Base-by-base conservation (phyloP, 2,888 invertebrate species). In the Euzetes globulus region DNA sequence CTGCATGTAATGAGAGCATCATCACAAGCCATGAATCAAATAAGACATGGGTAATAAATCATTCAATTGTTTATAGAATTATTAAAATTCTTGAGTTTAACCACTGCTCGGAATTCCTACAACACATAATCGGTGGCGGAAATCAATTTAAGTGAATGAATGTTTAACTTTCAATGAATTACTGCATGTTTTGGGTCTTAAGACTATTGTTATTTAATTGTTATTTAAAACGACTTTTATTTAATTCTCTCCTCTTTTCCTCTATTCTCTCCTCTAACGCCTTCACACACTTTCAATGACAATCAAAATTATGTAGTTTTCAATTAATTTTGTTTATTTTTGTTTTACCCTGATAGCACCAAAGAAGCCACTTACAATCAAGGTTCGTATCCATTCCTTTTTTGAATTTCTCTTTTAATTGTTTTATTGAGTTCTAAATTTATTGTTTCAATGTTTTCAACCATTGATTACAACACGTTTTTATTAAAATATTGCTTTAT, bases 281-380 rank as follows among this genome's bases (percentile, higher is more conserved):
- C 33, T 70, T 70, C 41, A 70, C 33, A 65, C 11, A 37, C 37
- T 68, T 41, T 45, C 45, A 47, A 70, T 47, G 45, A 70, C 65
- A 41, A 60, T 37, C 63, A 63, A n/a, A 33, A 33, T 13, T n/a
- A n/a, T 33, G 9, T 29, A 27, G 27, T 17, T 27, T 58, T 27
- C 0, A 25, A 47, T 47, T 17, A 47, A 47, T 41, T 41, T 41
- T 45, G 22, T 70, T 22, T 71, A 45, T 72, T 70, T 41, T 70
- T 45, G 55, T 65, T 80, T 80, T 22, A 65, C 60, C 72, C 77
- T 77, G 75, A 70, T 85, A 92, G 92, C 83, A 90, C 91, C 41
- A 89, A 89, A 83, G 91, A 92, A 79, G 90, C 91, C 80, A 88
- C 88, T 80, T 92, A 89, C 86, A 92, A 91, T 83, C 88, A 89